Base-by-base conservation (phyloP, 2,888 invertebrate species). In the Tachina fera region DNA sequence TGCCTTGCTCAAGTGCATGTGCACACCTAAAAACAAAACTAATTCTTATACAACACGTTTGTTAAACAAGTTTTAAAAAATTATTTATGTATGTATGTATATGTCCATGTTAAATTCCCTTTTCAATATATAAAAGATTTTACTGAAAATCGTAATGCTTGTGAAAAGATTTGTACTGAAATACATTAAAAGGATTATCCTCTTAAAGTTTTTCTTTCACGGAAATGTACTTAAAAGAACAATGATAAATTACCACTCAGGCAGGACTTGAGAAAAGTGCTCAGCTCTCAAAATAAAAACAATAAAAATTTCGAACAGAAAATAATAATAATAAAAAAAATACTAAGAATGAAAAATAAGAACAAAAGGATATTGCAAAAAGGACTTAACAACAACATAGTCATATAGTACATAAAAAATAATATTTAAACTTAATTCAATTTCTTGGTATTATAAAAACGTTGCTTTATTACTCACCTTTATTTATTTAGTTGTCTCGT, bases 201-300 rank as follows among this genome's bases (percentile, higher is more conserved):
- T 84, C 75, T 87, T 86, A 79, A 87, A 83, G 79, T 85, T 75
- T 9, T 41, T 31, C 39, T 41, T 68, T 58, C 49, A 78, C 83
- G 87, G 87, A 87, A 87, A 87, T 87, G 80, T 87, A 77, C 83
- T 81, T 79, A 81, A 76, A 22, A 71, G 84, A 88, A 88, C 88
- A 83, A 87, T 89, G 90, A 91, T 90, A 91, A 91, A 91, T 91
- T 90, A 89, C 90, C 89, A 88, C 89, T 90, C 88, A 87, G 89
- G 88, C 88, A 87, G 89, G 88, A 88, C 31, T 14, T 41, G 10
- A 22, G 47, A 41, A 19, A 56, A 1, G 65, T 5, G 14, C 10
- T 51, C 9, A 75, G 31, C 16, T 10, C 9, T 3, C 1, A 47
- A 63, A 39, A 63, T 8, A 43, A 49, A 80, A 58, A 51, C 58